phyloP scores from a whole-genome alignment of 2,113 vertebrate species.

The Hyaena hyaena region DNA sequence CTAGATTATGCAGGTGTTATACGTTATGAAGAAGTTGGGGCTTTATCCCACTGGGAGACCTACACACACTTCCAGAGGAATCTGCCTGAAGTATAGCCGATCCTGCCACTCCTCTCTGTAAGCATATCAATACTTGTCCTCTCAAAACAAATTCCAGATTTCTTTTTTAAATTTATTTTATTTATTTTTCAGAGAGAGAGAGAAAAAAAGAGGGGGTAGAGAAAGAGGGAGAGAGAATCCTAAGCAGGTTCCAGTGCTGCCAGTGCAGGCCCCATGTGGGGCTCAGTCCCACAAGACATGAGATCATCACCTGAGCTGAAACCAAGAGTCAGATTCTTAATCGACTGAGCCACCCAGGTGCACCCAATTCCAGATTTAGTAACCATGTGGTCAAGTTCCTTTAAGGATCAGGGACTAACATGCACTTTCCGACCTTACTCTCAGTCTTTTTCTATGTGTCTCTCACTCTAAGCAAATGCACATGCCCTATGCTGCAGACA shows the following conservation, averaged over 20 bases:
- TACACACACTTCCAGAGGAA: not conserved
- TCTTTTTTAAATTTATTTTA: not conserved
- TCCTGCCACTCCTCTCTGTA: not conserved
- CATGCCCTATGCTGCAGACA: not conserved
- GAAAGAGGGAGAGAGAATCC: too few relatives aligned
- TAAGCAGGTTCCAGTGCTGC: too few relatives aligned
- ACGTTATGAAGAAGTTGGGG: not conserved
- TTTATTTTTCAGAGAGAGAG: too few relatives aligned
- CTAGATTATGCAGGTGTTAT: not conserved
- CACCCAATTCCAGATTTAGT: not conserved
- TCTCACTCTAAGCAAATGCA: not conserved
- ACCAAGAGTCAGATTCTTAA: too few relatives aligned
- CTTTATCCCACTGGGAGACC: not conserved
- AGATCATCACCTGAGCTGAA: too few relatives aligned
- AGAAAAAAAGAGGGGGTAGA: too few relatives aligned
- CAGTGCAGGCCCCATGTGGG: too few relatives aligned
- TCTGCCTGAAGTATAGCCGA: not conserved
- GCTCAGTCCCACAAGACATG: too few relatives aligned
- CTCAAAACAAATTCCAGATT: not conserved
- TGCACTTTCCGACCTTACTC: not conserved
- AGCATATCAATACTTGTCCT: not conserved
- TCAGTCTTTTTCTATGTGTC: not conserved
- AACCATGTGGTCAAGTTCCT: not conserved
- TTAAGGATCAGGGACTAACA: not conserved
- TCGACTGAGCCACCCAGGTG: too few relatives aligned